Conservation (phyloP, 2,113 vertebrate genomes). For the Antechinus flavipes region DNA sequence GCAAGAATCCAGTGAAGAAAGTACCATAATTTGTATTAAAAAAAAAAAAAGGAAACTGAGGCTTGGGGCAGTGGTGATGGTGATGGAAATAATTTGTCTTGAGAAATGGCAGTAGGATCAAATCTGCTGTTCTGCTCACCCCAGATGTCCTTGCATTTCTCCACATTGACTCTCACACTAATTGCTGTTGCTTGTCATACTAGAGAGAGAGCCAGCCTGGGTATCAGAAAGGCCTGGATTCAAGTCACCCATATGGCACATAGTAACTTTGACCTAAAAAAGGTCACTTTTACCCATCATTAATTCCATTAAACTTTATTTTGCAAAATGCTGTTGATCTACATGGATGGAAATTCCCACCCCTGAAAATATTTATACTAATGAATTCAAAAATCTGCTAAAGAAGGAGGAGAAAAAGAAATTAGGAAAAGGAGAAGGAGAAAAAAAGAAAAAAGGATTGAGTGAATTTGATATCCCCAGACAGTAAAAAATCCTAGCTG, state of each 20-base stretch:
- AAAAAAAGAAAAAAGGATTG: background rate
- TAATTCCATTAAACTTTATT: background rate
- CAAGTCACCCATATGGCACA: background rate
- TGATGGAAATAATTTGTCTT: background rate
- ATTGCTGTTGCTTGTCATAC: background rate
- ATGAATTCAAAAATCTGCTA: background rate
- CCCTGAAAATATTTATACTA: background rate
- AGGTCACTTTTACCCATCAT: background rate
- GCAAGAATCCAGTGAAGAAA: background rate
- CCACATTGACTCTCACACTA: background rate
- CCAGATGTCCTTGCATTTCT: background rate
- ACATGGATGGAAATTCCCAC: background rate
- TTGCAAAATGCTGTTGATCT: background rate
- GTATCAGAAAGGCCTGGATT: background rate
- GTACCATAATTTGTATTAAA: background rate
- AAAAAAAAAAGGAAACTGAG: background rate
- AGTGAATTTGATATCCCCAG: background rate
- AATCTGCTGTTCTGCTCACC: background rate
- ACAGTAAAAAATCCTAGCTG: background rate
- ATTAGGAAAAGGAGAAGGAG: background rate
- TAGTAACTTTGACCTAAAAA: background rate
- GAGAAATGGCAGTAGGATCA: background rate
- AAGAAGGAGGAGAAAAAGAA: background rate
- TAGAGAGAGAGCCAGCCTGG: background rate
- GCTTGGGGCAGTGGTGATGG: background rate